Evolutionary conservation across 2,888 invertebrate species (phyloP), one percentile per base, ranked within the genome.

Genomic region (Trichopoda pennipes): DNA sequence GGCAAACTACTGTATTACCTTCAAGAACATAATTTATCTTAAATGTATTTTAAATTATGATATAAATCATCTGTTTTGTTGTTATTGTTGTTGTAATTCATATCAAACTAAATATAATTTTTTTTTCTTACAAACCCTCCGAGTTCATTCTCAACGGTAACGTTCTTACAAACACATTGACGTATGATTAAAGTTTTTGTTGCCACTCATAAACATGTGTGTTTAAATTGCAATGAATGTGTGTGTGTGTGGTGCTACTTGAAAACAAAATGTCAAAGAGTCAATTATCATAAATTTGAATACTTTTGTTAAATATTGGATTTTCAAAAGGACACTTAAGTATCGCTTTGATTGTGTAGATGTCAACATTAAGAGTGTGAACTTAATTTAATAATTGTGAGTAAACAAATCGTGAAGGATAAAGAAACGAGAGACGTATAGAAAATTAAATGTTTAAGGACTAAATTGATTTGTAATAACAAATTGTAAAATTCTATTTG

Each of bases 211-310:
- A 76, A 60, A 42, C 51, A 68, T 68, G 55, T 73, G 73, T 66
- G 60, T 55, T 53, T 44, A 42, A 42, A 19, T 44, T 14, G 21
- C 19, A 58, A 17, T 47, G 47, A 14, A n/a, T 21, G 32, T 53
- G 49, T 49, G 21, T 21, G 32, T 53, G 49, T 49, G 21, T 53
- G 10, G 8, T 60, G 44, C 35, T 28, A 55, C 66, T 73, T 72
- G 49, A 61, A 61, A 61, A 32, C 23, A 56, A 78, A 75, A 79
- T 66, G 81, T 74, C 78, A 78, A 81, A 75, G 74, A 78, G 74
- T 81, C 74, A 75, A 81, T 81, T 81, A 81, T 74, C 66, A 66
- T 81, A 78, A 81, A 78, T 81, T 70, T 74, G 70, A 78, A 78
- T 81, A 77, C 63, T 49, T n/a, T 49, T 77, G 72, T 81, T 63